Conservation (phyloP, 2,888 invertebrate species). For the Diplazon laetatorius region DNA sequence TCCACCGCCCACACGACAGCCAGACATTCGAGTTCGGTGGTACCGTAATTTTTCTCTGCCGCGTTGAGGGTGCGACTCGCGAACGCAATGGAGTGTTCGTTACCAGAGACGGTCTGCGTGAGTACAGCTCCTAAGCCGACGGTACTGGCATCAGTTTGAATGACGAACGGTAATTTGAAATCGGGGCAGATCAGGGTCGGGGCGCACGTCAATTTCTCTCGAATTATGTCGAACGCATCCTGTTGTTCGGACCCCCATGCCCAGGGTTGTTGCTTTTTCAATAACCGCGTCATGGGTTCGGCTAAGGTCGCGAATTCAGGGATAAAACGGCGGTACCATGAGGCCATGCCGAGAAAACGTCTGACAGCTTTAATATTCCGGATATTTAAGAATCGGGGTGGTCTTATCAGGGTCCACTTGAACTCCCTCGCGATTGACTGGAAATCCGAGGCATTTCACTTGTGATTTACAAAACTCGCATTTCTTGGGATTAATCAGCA, state of each 20-base stretch:
- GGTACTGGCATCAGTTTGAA: constrained; percentile 5
- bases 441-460: constrained; percentile 7
- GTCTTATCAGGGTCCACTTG: neutral
- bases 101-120: neutral
- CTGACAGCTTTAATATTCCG: neutral
- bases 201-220: neutral
- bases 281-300: neutral
- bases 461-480: neutral
- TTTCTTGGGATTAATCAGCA: neutral
- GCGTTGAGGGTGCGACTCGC: neutral
- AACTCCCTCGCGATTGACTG: neutral
- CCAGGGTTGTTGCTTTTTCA: neutral
- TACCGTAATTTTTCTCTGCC: neutral
- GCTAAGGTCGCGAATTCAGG: constrained; percentile 4
- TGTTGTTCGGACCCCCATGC: neutral
- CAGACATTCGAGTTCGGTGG: constrained; percentile 50
- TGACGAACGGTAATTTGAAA: neutral
- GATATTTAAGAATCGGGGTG: neutral
- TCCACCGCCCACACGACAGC: constrained; percentile 38
- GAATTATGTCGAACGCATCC: neutral
- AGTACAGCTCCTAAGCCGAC: constrained; percentile 1
- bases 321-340: constrained; percentile 17
- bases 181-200: constrained; percentile 10
- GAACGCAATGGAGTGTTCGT: neutral
- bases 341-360: constrained; percentile 15